Percentiles rank a stretch among this genome's conserved stretches.
Conservation (phyloP, 2,113 vertebrate species). For the Psophia crepitans region DNA sequence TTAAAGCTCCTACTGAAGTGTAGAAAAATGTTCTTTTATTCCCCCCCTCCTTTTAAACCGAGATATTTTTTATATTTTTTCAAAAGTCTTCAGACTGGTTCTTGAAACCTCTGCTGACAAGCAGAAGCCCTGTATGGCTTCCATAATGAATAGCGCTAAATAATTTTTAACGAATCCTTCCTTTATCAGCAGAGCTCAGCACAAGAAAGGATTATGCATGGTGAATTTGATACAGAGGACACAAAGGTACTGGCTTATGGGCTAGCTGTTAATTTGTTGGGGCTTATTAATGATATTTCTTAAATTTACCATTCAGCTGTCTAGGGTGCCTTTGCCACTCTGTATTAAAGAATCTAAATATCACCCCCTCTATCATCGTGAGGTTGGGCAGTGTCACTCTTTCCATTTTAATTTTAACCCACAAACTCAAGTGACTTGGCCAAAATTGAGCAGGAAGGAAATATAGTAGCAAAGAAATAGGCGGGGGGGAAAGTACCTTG, state of each 20-base stretch:
- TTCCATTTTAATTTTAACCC: neutral
- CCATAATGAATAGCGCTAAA: conserved; percentile 22
- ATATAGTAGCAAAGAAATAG: neutral
- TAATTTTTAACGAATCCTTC: conserved; percentile 56
- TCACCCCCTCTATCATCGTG: neutral
- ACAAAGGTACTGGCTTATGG: conserved; percentile 31
- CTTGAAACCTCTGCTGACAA: conserved; percentile 42
- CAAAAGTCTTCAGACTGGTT: neutral
- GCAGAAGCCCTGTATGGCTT: neutral
- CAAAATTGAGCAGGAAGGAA: neutral
- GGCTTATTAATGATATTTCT: conserved; percentile 2
- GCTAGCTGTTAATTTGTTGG: conserved; percentile 14
- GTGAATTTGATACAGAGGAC: conserved; percentile 47
- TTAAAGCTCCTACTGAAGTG: conserved; percentile 35
- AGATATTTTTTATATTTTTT: neutral
- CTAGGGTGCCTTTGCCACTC: neutral
- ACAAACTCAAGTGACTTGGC: neutral
- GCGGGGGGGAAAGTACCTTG: neutral
- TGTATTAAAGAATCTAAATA: neutral
- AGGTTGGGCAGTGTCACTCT: neutral
- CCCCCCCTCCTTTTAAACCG: neutral
- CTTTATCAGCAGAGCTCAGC: conserved; percentile 64
- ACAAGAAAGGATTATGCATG: conserved; percentile 12
- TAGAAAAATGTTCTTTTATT: neutral
- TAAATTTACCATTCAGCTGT: neutral